phyloP scores from a whole-genome alignment of 1,140 invertebrate genomes.

The Papilio machaon region DNA sequence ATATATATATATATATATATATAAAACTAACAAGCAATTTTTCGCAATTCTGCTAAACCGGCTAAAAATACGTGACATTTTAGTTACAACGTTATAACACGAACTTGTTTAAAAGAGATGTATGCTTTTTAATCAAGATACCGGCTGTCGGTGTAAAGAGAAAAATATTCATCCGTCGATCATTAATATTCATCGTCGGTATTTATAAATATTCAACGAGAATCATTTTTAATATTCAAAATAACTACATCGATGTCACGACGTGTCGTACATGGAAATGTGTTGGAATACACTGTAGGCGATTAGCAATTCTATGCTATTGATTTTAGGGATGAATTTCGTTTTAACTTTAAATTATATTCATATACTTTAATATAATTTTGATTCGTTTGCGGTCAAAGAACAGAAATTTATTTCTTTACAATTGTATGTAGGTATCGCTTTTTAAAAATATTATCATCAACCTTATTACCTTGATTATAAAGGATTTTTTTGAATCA shows the following conservation, averaged over 20 bases:
- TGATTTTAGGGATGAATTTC: slow-evolving; percentile 31
- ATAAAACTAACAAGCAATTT: background rate
- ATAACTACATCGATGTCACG: slow-evolving; percentile 49
- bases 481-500: slow-evolving; percentile 45
- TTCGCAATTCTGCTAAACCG: slow-evolving; percentile 3
- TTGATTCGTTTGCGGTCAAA: slow-evolving; percentile 54
- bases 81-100: background rate
- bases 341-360: slow-evolving; percentile 24
- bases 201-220: slow-evolving; percentile 45
- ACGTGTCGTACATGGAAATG: slow-evolving; percentile 42
- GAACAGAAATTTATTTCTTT: slow-evolving; percentile 60
- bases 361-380: slow-evolving; percentile 43
- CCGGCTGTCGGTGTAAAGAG: slow-evolving; percentile 9
- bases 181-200: slow-evolving; percentile 44
- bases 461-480: background rate
- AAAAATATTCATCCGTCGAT: slow-evolving; percentile 26
- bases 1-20: too few relatives aligned
- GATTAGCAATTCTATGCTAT: slow-evolving; percentile 21
- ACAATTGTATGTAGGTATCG: slow-evolving; percentile 53
- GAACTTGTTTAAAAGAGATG: slow-evolving; percentile 35
- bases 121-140: slow-evolving; percentile 35
- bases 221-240: slow-evolving; percentile 47
- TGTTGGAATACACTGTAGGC: background rate
- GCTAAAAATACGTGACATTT: slow-evolving; percentile 13
- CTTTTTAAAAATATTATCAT: slow-evolving; percentile 42